Percentiles rank a stretch among this genome's conserved stretches.
These are phyloP conservation scores for Euzophera pinguis DNA, from an alignment of 2,888 invertebrate genomes.

Conservation along the genomic window DNA sequence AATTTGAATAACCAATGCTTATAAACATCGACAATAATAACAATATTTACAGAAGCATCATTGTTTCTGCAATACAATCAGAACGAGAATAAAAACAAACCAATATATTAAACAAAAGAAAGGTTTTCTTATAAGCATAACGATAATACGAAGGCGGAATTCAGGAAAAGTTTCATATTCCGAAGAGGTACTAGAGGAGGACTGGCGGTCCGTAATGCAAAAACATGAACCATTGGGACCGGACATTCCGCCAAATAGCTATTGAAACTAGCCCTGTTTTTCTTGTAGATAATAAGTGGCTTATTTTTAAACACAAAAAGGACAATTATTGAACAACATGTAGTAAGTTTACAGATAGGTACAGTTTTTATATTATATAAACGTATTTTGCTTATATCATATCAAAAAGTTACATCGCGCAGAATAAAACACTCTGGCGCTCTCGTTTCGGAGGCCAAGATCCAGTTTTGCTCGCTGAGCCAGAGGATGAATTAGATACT, in stretches of 20 bases:
- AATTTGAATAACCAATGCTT: too few species aligned
- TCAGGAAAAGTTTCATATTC: conserved; percentile 21
- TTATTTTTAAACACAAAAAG: too few species aligned
- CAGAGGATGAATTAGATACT: too few species aligned
- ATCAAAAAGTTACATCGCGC: too few species aligned
- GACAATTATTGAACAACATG: too few species aligned
- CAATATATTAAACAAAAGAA: conserved; percentile 35
- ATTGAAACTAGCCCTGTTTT: neutral
- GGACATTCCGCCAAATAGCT: conserved; percentile 18
- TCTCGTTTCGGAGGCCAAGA: too few species aligned
- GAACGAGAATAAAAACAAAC: conserved; percentile 34
- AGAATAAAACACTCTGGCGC: too few species aligned
- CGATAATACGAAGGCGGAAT: conserved; percentile 48
- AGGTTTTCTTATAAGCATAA: conserved; percentile 33
- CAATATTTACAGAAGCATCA: neutral
- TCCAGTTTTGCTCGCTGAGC: too few species aligned
- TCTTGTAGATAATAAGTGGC: too few species aligned
- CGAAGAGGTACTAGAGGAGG: conserved; percentile 20
- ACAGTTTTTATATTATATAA: too few species aligned
- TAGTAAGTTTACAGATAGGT: too few species aligned
- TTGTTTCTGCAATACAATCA: neutral
- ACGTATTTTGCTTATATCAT: too few species aligned
- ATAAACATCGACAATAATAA: neutral
- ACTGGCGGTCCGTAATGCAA: conserved; percentile 20
- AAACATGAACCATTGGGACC: conserved; percentile 22